Base-by-base conservation (phyloP, 2,797 vertebrate species). In the Bradypus variegatus region DNA sequence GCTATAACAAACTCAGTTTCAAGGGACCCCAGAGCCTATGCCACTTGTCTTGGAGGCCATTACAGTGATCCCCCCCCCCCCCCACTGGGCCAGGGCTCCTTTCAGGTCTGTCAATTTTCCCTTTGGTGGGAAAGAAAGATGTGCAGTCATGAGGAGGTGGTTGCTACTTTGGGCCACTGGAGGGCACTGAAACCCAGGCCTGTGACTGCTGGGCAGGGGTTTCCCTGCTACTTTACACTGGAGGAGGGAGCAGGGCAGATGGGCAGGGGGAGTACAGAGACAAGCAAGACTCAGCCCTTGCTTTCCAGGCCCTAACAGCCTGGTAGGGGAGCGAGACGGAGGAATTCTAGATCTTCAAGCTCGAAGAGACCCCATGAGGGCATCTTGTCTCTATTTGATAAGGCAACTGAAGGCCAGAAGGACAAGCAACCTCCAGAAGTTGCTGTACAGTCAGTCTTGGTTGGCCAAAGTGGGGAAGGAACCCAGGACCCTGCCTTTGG, bases 141-240 rank as follows among this genome's bases (percentile, higher is more conserved):
- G 1, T 33, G 18, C 15, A 14, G 33, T 60, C 18, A 38, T 5
- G 3, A 73, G 6, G 14, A 29, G 2, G 60, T 58, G 79, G 76
- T 83, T 86, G 33, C 23, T 50, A 60, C n/a, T 36, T 72, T 36
- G 8, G 76, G 25, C 95, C 95, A 90, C 92, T 75, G 93, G 95
- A 89, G 93, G 91, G 91, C 90, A 94, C 94, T 25, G 5, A 89
- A 89, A 78, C 69, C 60, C 88, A 78, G 53, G 41, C 27, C 48
- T 92, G 53, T 60, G 60, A 27, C 81, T 33, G 36, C 6, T 6
- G 45, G 73, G 50, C 21, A 3, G 36, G 72, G 15, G 4, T 29
- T 64, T 14, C 21, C 45, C 53, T 5, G 36, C 2, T 31, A 18
- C 65, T 48, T 29, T 13, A 12, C 15, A 13, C 11, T 3, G 58